phyloP scores from a whole-genome alignment of 1,140 invertebrate genomes.

The Ostrea edulis region DNA sequence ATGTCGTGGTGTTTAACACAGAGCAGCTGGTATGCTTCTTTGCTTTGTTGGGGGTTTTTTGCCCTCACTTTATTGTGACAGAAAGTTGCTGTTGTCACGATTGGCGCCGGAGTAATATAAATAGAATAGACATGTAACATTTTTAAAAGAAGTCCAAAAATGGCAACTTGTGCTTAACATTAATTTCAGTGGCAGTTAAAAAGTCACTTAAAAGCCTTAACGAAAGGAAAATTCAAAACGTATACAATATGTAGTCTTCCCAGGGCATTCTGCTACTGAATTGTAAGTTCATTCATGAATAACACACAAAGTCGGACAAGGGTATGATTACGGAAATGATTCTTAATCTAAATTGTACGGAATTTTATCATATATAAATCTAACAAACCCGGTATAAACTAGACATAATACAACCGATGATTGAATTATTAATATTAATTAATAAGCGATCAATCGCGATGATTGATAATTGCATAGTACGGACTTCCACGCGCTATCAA shows the following conservation, averaged over 20 bases:
- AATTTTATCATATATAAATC: constrained; percentile 19
- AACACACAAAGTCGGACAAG: constrained; percentile 11
- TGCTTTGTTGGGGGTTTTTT: no score
- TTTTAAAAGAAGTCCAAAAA: no score
- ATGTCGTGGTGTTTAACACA: no score
- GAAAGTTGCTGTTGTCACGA: no score
- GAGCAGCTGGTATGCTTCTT: no score
- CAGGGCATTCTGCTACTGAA: background rate
- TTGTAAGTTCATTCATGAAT: constrained; percentile 26
- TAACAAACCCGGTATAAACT: constrained; percentile 28
- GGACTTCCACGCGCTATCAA: constrained; percentile 25
- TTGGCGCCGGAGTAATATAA: no score
- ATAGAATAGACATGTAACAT: no score
- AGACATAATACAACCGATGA: constrained; percentile 31
- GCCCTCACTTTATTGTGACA: no score
- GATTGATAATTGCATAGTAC: background rate
- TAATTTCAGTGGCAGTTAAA: no score
- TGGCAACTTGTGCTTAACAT: no score
- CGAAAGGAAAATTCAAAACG: no score
- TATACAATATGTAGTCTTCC: background rate
- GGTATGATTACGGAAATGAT: constrained; percentile 34
- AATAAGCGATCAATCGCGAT: constrained; percentile 28
- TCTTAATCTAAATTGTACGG: constrained; percentile 5
- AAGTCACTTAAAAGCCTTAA: no score
- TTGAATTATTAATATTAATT: constrained; percentile 40